phyloP scores from a whole-genome alignment of 2,888 invertebrate species.

The Biston betularia region DNA sequence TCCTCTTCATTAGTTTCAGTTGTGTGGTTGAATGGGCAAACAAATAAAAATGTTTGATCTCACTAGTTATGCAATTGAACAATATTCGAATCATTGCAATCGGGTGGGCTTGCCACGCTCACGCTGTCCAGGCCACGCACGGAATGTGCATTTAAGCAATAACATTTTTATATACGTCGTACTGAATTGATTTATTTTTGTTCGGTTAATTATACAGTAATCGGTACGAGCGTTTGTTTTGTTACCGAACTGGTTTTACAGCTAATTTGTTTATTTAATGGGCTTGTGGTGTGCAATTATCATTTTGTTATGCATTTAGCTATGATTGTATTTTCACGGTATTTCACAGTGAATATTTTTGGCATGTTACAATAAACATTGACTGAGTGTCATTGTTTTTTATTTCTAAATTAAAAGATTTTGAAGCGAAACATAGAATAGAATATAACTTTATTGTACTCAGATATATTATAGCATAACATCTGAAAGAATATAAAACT shows the following conservation, averaged over 20 bases:
- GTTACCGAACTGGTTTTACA: conserved; percentile 32
- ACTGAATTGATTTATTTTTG: conserved; percentile 43
- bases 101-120: conserved; percentile 52
- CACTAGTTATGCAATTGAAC: conserved; percentile 72
- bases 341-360: background rate
- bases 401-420: background rate
- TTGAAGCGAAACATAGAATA: too few species aligned
- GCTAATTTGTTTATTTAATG: conserved; percentile 28
- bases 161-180: conserved; percentile 43
- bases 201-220: conserved; percentile 44
- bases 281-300: conserved; percentile 24
- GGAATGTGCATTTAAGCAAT: conserved; percentile 43
- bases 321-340: background rate
- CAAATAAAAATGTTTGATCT: conserved; percentile 84
- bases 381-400: background rate
- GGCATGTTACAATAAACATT: too few species aligned
- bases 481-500: too few species aligned
- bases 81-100: conserved; percentile 78
- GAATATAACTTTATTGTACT: too few species aligned
- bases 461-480: too few species aligned
- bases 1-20: conserved; percentile 83
- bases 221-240: conserved; percentile 33
- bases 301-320: background rate
- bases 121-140: conserved; percentile 29
- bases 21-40: conserved; percentile 79